phyloP scores from a whole-genome alignment of 2,888 invertebrate species.

The Drosophila ezoana region DNA sequence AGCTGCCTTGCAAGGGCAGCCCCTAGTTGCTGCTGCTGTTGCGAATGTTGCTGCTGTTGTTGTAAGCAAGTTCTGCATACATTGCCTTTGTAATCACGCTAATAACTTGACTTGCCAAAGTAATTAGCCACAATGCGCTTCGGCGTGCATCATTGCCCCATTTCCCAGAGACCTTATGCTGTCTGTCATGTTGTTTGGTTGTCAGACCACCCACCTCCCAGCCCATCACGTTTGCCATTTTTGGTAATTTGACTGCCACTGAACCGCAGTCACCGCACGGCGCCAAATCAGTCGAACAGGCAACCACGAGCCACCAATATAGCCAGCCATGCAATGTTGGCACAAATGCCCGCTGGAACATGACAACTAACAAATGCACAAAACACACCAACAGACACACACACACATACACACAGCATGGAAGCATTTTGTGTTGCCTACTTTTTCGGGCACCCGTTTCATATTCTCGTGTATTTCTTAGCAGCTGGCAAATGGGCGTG shows the following conservation, averaged over 20 bases:
- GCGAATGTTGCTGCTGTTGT: background rate
- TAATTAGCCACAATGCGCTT: conserved; percentile 78
- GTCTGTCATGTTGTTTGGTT: conserved; percentile 42
- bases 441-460: conserved; percentile 32
- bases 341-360: conserved; percentile 56
- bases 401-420: background rate
- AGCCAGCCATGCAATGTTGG: conserved; percentile 40
- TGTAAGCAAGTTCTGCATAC: conserved; percentile 30
- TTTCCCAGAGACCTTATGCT: conserved; percentile 12
- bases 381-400: conserved; percentile 25
- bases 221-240: conserved; percentile 54
- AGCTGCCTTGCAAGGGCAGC: conserved; percentile 20
- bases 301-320: conserved; percentile 37
- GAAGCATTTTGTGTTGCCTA: conserved; percentile 40
- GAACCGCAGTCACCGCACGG: conserved; percentile 33
- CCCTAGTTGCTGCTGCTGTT: conserved; percentile 4
- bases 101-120: conserved; percentile 80
- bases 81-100: conserved; percentile 78
- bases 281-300: conserved; percentile 49
- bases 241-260: conserved; percentile 68
- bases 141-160: conserved; percentile 32
- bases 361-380: conserved; percentile 72
- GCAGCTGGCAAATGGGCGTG: conserved; percentile 29
- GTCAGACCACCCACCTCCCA: background rate
- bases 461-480: conserved; percentile 32